Percentiles rank a stretch among this genome's conserved stretches.
Conservation (phyloP, 2,888 invertebrate species). For the Coenonympha arcania region DNA sequence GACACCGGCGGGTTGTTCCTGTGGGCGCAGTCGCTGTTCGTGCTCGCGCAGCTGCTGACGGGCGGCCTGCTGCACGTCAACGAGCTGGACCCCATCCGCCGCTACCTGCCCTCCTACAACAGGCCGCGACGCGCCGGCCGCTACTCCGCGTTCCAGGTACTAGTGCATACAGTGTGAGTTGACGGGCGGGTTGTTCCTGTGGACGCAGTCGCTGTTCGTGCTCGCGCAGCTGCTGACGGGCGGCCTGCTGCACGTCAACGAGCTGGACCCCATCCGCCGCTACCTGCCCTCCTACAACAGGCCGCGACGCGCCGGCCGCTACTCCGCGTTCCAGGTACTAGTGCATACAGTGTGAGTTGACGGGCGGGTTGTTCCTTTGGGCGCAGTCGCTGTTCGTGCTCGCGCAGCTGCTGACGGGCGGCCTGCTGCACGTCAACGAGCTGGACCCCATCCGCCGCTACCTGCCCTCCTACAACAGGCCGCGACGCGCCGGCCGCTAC, state of each 20-base stretch:
- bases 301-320: constrained; percentile 91
- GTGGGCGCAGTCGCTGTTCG: constrained; percentile 97
- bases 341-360: too few relatives aligned
- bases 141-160: too few relatives aligned
- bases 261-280: constrained; percentile 96
- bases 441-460: constrained; percentile 96
- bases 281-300: constrained; percentile 97
- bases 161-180: too few relatives aligned
- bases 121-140: constrained; percentile 91
- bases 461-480: constrained; percentile 95
- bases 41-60: constrained; percentile 93
- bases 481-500: constrained; percentile 91
- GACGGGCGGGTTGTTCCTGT: constrained; percentile 83
- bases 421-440: too few relatives aligned
- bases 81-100: constrained; percentile 95
- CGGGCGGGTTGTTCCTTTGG: too few relatives aligned
- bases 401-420: too few relatives aligned
- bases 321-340: constrained; percentile 97
- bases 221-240: too few relatives aligned
- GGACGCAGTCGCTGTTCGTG: too few relatives aligned
- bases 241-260: too few relatives aligned
- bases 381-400: too few relatives aligned
- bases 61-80: constrained; percentile 92
- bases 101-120: constrained; percentile 96
- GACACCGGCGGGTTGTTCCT: constrained; percentile 81